Conservation (phyloP, 2,888 invertebrate genomes). For the Craniophora ligustri region DNA sequence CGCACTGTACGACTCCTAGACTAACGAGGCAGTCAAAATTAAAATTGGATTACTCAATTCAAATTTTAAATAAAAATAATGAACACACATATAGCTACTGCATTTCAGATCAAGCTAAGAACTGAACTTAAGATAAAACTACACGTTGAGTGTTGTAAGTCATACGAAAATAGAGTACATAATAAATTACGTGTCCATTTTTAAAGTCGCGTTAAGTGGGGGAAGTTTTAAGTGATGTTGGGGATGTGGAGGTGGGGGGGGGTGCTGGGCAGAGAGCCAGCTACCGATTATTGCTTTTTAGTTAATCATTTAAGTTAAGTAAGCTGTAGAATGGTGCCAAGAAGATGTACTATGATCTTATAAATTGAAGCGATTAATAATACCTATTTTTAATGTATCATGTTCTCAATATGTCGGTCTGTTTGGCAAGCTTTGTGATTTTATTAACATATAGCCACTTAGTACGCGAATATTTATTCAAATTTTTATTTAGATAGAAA, state of each 20-base stretch:
- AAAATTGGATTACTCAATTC: no score
- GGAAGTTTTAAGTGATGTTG: conserved; percentile 37
- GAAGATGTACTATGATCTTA: conserved; percentile 17
- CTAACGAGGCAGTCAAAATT: no score
- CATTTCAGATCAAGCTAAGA: no score
- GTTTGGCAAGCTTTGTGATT: background rate
- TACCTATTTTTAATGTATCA: background rate
- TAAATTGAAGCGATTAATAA: conserved; percentile 10
- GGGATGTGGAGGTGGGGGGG: background rate
- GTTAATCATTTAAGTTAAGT: conserved; percentile 35
- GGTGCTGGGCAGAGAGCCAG: conserved; percentile 42
- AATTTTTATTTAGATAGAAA: no score
- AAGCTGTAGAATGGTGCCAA: conserved; percentile 29
- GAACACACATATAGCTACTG: no score
- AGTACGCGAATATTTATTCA: no score
- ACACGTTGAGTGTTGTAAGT: background rate
- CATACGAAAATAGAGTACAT: conserved; percentile 1
- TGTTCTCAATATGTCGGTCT: background rate
- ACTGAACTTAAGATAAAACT: background rate
- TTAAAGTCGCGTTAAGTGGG: conserved; percentile 39
- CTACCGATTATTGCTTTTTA: conserved; percentile 31
- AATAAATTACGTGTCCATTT: conserved; percentile 36
- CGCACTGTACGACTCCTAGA: no score
- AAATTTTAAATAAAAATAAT: no score
- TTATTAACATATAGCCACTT: no score